Percentiles rank a stretch among this genome's conserved stretches.
These are phyloP conservation scores for Eucidaris tribuloides DNA, from an alignment of 35 echinoderm and acorn worm species.

Conservation along the genomic window DNA sequence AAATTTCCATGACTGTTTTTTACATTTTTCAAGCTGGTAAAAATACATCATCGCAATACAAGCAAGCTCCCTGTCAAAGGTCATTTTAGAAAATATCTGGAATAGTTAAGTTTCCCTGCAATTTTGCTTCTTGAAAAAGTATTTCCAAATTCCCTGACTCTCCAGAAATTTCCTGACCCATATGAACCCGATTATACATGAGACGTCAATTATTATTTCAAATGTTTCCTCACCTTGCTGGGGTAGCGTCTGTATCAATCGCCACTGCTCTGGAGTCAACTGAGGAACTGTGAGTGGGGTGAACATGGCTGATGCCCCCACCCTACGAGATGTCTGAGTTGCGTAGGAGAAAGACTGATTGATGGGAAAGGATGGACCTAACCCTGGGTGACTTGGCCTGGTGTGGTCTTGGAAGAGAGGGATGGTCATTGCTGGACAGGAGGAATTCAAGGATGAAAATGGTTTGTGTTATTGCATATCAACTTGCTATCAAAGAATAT, in stretches of 20 bases:
- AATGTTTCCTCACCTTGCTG: slow-evolving; percentile 34
- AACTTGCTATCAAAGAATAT: too few species aligned
- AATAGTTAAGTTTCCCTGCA: neutral
- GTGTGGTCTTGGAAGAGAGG: slow-evolving; percentile 2
- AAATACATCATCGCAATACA: too few species aligned
- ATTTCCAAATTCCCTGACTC: too few species aligned
- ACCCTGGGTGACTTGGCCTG: neutral
- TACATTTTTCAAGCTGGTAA: too few species aligned
- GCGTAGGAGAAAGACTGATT: neutral
- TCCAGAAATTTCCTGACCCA: neutral
- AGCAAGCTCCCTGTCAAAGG: too few species aligned
- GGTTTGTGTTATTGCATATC: too few species aligned
- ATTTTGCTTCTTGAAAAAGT: too few species aligned
- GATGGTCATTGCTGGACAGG: neutral
- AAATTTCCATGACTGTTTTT: too few species aligned
- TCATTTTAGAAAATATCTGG: too few species aligned
- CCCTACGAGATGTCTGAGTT: neutral
- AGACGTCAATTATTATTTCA: neutral
- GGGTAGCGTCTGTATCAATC: slow-evolving; percentile 9
- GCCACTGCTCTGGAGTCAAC: slow-evolving; percentile 23
- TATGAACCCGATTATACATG: neutral
- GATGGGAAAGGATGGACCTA: too few species aligned
- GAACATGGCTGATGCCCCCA: neutral
- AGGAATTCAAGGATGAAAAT: too few species aligned
- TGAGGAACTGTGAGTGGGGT: slow-evolving; percentile 10